A percentile compares a stretch with the other conserved stretches of the same genome.
These are phyloP conservation scores for Drosophila yakuba DNA, from an alignment of 1,140 invertebrate genomes.

Conservation along the genomic window DNA sequence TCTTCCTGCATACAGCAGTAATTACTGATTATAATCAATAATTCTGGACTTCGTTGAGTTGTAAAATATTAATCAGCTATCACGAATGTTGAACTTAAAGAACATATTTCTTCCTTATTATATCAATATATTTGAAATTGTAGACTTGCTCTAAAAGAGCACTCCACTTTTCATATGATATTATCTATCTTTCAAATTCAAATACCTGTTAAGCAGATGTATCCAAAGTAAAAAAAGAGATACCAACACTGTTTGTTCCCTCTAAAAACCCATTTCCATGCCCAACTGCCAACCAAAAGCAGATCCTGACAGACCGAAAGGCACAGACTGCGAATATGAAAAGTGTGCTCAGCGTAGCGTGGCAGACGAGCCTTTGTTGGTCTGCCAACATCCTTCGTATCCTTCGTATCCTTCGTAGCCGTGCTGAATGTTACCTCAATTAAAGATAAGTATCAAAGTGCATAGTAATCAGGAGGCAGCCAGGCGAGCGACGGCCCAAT, in stretches of 20 bases:
- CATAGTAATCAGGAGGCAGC: conserved; percentile 80
- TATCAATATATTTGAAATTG: too few relatives aligned
- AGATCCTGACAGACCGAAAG: conserved; percentile 31
- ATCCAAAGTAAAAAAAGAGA: neutral
- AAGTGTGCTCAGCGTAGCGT: conserved; percentile 31
- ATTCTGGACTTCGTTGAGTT: neutral
- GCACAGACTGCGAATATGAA: conserved; percentile 24
- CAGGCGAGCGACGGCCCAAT: conserved; percentile 72
- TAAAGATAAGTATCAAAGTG: conserved; percentile 83
- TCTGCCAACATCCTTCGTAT: conserved; percentile 6
- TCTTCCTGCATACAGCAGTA: neutral
- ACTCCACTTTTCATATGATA: too few relatives aligned
- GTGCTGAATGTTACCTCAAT: conserved; percentile 74
- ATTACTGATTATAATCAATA: neutral
- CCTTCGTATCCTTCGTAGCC: conserved; percentile 17
- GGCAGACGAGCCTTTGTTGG: conserved; percentile 46
- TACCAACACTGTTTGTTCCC: neutral
- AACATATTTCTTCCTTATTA: too few relatives aligned
- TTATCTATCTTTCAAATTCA: too few relatives aligned
- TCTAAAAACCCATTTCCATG: neutral
- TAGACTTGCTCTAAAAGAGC: too few relatives aligned
- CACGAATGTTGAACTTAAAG: too few relatives aligned
- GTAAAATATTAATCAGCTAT: neutral
- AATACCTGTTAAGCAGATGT: too few relatives aligned
- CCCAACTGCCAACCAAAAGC: neutral